Percentiles rank a stretch among this genome's conserved stretches.
phyloP scores from a whole-genome alignment of 2,113 vertebrate species.

The Pedetes capensis region DNA sequence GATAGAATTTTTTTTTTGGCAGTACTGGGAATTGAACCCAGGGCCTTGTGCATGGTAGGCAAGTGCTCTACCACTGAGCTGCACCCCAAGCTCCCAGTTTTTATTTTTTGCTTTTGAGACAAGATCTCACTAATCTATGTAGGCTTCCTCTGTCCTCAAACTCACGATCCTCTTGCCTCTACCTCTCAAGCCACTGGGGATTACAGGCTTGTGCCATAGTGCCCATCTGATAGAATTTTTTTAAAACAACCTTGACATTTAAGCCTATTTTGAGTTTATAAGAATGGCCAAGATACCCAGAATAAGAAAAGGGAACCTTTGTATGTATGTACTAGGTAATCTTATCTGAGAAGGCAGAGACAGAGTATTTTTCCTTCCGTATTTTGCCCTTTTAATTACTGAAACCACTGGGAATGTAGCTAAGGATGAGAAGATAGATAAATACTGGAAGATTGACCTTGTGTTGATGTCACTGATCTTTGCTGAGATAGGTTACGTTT shows the following conservation, averaged over 20 bases:
- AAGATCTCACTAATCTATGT: no score
- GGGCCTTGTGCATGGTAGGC: no score
- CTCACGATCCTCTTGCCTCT: no score
- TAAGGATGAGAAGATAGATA: slow-evolving; percentile 42
- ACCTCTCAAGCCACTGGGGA: no score
- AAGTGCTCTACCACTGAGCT: no score
- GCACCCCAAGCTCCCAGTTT: no score
- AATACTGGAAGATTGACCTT: not conserved
- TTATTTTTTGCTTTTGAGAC: no score
- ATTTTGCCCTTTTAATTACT: slow-evolving; percentile 57
- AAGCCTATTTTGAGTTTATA: slow-evolving; percentile 21
- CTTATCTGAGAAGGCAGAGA: slow-evolving; percentile 16
- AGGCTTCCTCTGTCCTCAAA: no score
- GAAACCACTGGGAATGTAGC: slow-evolving; percentile 26
- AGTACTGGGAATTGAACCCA: no score
- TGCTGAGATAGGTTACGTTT: slow-evolving; percentile 11
- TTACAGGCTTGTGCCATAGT: no score
- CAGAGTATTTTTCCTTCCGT: slow-evolving; percentile 19
- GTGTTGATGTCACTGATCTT: not conserved
- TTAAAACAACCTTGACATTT: slow-evolving; percentile 35
- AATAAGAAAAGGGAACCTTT: slow-evolving; percentile 24
- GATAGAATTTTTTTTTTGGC: no score
- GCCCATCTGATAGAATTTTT: no score
- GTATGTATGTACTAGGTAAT: not conserved
- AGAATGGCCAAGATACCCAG: slow-evolving; percentile 20